Evolutionary conservation across 2,888 invertebrate species (phyloP), one percentile per base, ranked within the genome.

Genomic region (Bombyx huttoni): DNA sequence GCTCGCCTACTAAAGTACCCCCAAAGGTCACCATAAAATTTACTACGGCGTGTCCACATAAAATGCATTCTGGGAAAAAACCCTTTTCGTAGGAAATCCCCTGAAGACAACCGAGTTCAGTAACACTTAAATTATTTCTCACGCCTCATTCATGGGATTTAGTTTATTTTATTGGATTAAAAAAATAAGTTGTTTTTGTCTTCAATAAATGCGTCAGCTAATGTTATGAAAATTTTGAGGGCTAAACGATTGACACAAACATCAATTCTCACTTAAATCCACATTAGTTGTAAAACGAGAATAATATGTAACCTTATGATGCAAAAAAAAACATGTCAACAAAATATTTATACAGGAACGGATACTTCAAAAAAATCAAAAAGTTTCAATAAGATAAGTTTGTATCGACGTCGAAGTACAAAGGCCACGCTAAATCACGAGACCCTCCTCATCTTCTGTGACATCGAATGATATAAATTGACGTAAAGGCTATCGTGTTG

Each of bases 391-490:
- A 55, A 24, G 47, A 49, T 33, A 52, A 50, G 33, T 54, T 49
- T 40, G 50, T 49, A 53, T 58, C 50, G 55, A 50, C 48, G 47
- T 8, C 40, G 12, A 12, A 8, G 2, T 40, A 40, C 49, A 53
- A 54, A 51, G 14, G 50, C 52, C 56, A 48, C 50, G 51, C 59
- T 65, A 60, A 63, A 65, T 66, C 58, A 54, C 52, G 52, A 47
- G 54, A 71, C 68, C 67, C 60, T 65, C 70, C 63, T 71, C 65
- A 69, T 61, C 54, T 56, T 52, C 52, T 13, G 49, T 53, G 57
- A 60, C 58, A 54, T 57, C 49, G 55, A 61, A 52, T 56, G 56
- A 58, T 58, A 62, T 61, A 59, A 56, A 60, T 57, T 58, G 56
- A 56, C 57, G 58, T 56, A 34, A 48, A 57, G 60, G 55, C 57